A percentile compares a stretch with the other conserved stretches of the same genome.
phyloP scores from a whole-genome alignment of 2,888 invertebrate genomes.

The Empis stercorea region DNA sequence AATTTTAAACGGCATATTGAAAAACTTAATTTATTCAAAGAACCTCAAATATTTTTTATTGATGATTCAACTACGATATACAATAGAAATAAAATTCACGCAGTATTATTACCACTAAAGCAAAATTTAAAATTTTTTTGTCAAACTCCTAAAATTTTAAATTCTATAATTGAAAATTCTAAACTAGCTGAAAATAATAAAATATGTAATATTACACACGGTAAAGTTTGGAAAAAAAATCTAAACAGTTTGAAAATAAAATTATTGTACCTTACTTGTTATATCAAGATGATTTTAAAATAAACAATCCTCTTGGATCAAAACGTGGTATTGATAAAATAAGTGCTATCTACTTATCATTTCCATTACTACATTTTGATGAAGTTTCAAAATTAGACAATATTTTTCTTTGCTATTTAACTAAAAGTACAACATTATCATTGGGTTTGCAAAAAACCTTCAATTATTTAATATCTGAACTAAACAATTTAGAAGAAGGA shows the following conservation, averaged over 20 bases:
- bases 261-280: conserved; percentile 5
- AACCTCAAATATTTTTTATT: no score
- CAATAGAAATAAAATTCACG: no score
- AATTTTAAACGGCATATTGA: no score
- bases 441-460: background rate
- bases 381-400: conserved; percentile 1
- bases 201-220: background rate
- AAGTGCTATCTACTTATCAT: background rate
- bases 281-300: conserved; percentile 8
- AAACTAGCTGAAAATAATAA: background rate
- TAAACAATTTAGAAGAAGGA: conserved; percentile 1
- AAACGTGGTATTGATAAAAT: background rate
- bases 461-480: background rate
- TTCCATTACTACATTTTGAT: no score
- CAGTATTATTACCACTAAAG: no score
- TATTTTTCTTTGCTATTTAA: background rate
- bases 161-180: conserved; percentile 8
- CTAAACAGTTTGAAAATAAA: background rate
- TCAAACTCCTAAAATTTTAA: conserved; percentile 3
- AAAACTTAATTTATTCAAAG: no score
- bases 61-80: no score
- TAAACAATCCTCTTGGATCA: conserved; percentile 6
- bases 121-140: no score
- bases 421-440: background rate
- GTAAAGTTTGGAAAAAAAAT: conserved; percentile 7